Evolutionary conservation across 2,113 vertebrate genomes (phyloP).

Genomic region (Alethe castanea): DNA sequence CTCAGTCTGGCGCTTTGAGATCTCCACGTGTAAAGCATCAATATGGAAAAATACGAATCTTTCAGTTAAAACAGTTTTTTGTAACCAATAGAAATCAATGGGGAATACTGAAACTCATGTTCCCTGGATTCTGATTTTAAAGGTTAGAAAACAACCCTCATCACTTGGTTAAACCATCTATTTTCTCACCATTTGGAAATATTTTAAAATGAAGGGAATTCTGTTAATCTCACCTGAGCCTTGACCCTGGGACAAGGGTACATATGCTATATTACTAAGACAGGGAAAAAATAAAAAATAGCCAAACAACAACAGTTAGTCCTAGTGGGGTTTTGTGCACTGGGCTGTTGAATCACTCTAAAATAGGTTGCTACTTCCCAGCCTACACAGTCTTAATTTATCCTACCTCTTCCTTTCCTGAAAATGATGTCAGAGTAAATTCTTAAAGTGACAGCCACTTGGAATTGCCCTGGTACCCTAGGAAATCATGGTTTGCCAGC

Average conservation of each 20-base stretch:
- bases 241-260: background rate
- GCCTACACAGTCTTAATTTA: background rate
- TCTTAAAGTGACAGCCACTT: background rate
- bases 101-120: background rate
- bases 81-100: background rate
- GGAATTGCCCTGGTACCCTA: slow-evolving; percentile 1
- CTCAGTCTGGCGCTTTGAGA: background rate
- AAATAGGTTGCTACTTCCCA: background rate
- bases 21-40: background rate
- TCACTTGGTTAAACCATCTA: background rate
- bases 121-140: background rate
- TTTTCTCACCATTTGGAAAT: background rate
- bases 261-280: background rate
- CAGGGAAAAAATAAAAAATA: background rate
- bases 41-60: background rate
- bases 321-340: background rate
- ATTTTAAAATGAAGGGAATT: background rate
- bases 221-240: background rate
- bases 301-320: background rate
- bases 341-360: background rate
- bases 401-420: background rate
- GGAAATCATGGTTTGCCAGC: slow-evolving; percentile 19
- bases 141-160: background rate
- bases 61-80: background rate
- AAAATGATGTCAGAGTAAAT: slow-evolving; percentile 1